Evolutionary conservation across 1,140 invertebrate genomes (phyloP), one percentile per base, ranked within the genome.

Genomic region (Zophobas morio): DNA sequence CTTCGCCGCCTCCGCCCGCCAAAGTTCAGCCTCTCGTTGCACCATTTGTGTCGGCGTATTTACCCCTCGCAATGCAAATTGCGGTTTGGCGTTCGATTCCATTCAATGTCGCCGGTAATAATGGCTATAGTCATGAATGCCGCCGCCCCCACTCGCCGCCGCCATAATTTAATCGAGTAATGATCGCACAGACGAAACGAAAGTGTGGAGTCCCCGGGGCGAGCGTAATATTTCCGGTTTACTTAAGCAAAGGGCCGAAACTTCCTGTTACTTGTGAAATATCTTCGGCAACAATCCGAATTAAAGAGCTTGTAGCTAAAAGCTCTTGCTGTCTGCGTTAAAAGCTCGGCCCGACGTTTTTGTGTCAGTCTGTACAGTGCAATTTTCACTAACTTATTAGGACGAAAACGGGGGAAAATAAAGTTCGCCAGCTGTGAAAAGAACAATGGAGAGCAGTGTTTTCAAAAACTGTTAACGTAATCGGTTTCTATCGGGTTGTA

Each of bases 311-410:
- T 54, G 37, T 34, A 73, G 71, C 71, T 73, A 73, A 73, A 73
- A 73, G 71, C 71, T 73, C 49, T 56, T 36, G 35, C 71, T 51
- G 46, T 73, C 37, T 54, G 40, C 71, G 53, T 73, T 73, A 73
- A 73, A 73, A 73, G 71, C 71, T 54, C 33, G 49, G 33, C 32
- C 33, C 51, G 51, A 56, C 51, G 71, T 74, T 56, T 51, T 63
- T 66, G 60, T 42, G 60, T 66, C 71, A 74, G 71, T 74, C 35
- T 56, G 51, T 39, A 74, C 54, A 56, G 51, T 56, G 71, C 71
- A 56, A 74, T 74, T 74, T 74, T 56, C 71, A 74, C 51, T 54
- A 56, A 74, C 71, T 74, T 73, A 73, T 73, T 73, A 56, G 34
- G 36, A 39, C 3, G 49, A 73, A 74, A 74, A 74, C 39, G 37